phyloP scores from a whole-genome alignment of 2,113 vertebrate genomes.

The Ceratotherium simum region DNA sequence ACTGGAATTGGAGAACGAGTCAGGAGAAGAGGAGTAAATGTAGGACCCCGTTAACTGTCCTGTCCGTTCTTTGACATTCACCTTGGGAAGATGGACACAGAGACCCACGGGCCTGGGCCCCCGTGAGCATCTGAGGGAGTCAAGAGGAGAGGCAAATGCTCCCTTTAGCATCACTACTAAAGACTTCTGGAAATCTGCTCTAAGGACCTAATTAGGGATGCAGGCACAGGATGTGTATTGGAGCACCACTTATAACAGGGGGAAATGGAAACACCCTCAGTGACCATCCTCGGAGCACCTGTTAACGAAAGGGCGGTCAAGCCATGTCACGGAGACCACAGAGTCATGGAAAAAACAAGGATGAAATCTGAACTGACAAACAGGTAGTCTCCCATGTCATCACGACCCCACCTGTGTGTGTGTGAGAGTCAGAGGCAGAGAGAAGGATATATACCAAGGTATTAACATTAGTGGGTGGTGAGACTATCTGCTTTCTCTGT shows the following conservation, averaged over 20 bases:
- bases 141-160: background rate
- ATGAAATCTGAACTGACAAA: background rate
- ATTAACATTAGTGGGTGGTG: background rate
- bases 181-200: background rate
- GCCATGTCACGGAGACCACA: background rate
- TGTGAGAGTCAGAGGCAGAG: background rate
- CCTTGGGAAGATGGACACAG: background rate
- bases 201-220: background rate
- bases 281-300: background rate
- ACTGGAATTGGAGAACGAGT: background rate
- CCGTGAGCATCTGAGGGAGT: background rate
- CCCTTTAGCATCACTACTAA: background rate
- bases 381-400: background rate
- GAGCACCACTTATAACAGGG: background rate
- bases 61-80: background rate
- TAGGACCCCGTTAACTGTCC: accelerated
- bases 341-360: background rate
- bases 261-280: background rate
- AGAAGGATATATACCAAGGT: too few relatives aligned
- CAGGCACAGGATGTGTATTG: background rate
- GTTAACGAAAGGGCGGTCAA: background rate
- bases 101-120: background rate
- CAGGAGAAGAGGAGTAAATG: background rate
- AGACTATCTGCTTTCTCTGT: background rate
- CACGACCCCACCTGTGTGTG: background rate